These are phyloP conservation scores for Drosophila acutilabella DNA, from an alignment of 2,888 invertebrate genomes.

Conservation along the genomic window DNA sequence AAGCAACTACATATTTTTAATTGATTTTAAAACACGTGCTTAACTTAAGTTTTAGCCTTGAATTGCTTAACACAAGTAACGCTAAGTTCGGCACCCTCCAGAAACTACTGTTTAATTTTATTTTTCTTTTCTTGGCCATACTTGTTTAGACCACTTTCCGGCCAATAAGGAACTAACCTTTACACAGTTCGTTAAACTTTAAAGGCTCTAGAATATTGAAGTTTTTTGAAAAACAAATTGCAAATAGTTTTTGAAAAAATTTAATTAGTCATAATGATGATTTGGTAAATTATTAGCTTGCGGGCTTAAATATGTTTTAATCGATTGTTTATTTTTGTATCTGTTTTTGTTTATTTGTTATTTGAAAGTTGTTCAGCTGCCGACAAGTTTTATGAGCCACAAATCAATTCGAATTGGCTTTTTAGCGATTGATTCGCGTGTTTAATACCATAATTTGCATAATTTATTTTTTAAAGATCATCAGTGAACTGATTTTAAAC, in stretches of 20 bases:
- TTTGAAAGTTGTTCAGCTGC: slow-evolving; percentile 38
- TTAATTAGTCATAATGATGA: slow-evolving; percentile 33
- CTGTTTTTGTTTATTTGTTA: slow-evolving; percentile 1
- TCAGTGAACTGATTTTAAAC: slow-evolving; percentile 5
- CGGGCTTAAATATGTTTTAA: slow-evolving; percentile 8
- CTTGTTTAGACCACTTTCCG: slow-evolving; percentile 5
- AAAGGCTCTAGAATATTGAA: slow-evolving; percentile 20
- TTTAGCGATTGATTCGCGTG: slow-evolving; percentile 17
- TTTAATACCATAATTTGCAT: slow-evolving; percentile 32
- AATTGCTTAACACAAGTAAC: slow-evolving; percentile 2
- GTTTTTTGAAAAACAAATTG: background rate
- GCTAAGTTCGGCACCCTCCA: background rate
- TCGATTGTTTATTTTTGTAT: slow-evolving; percentile 3
- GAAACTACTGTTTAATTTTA: background rate
- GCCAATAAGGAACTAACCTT: slow-evolving; percentile 21
- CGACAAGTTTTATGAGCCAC: slow-evolving; percentile 22
- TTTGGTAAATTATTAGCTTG: slow-evolving; percentile 20
- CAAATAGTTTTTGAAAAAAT: slow-evolving; percentile 19
- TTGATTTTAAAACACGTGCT: background rate
- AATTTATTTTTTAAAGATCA: slow-evolving; percentile 7
- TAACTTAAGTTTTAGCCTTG: background rate
- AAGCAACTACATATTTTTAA: no score
- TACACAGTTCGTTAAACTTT: slow-evolving; percentile 41
- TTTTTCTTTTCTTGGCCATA: slow-evolving; percentile 11
- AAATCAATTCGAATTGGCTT: slow-evolving; percentile 21